Evolutionary conservation across 1,140 invertebrate genomes (phyloP), one percentile per base, ranked within the genome.

Genomic region (Oryzaephilus surinamensis): DNA sequence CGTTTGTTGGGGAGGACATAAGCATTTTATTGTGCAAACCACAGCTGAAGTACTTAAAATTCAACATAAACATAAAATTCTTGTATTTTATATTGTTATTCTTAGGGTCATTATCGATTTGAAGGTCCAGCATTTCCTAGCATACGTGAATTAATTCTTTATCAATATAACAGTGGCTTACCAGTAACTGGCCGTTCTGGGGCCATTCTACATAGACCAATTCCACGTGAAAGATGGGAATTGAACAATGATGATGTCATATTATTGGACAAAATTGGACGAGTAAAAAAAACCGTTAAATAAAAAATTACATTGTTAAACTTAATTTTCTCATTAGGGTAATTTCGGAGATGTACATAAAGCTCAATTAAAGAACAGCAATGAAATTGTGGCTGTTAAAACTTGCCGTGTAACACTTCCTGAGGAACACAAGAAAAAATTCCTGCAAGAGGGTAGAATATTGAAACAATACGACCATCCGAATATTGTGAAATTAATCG

Each of bases 271-370:
- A 96, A 96, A 73, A 94, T 97, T 58, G 93, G 94, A 62, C 74
- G 85, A 61, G 92, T 95, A 64, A 75, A 69, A 63, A 23, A 18
- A 43, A 38, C 11, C 11, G 13, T 13, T n/a, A n/a, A n/a, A n/a
- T n/a, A n/a, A n/a, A n/a, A n/a, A n/a, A n/a, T n/a, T n/a, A n/a
- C n/a, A 30, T 32, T 21, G 15, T 26, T 36, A 7, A 10, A 42
- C 28, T 40, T 14, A n/a, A n/a, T n/a, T n/a, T n/a, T n/a, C n/a
- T n/a, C n/a, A n/a, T 23, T 43, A 96, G 91, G 94, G 94, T 35
- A 97, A 97, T 62, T 97, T 97, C 67, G 93, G 93, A 2, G 93
- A 96, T 61, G 93, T 97, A 2, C 96, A 94, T 63, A 86, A 86
- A 66, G 93, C 91, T 2, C 74, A 83, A 34, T 69, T 95, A 15